Conservation (phyloP, 23 tunicate species). For the Styela plicata region DNA sequence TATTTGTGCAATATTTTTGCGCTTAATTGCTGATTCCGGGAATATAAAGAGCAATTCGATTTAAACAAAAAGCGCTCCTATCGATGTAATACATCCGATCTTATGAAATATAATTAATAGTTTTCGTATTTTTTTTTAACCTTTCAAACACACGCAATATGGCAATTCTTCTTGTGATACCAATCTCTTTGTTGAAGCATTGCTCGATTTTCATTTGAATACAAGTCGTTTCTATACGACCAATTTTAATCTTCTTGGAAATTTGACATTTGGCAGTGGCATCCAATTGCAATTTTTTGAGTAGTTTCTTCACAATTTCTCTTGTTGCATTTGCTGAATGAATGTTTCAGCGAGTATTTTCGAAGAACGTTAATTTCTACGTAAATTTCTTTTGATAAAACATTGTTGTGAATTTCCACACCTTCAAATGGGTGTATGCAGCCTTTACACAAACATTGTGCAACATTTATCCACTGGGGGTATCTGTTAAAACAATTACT, state of each 20-base stretch:
- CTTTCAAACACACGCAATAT: no score
- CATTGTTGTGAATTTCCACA: background rate
- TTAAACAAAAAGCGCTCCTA: no score
- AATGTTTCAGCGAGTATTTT: background rate
- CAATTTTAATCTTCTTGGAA: background rate
- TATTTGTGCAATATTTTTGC: no score
- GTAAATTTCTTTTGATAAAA: slow-evolving; percentile 9
- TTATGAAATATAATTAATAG: no score
- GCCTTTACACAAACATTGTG: slow-evolving; percentile 18
- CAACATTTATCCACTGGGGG: slow-evolving; percentile 14
- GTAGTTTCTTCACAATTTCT: background rate
- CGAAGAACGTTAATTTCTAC: background rate
- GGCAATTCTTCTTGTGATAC: no score
- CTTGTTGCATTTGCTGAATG: background rate
- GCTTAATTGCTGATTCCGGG: no score
- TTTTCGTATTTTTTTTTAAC: no score
- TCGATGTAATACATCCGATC: no score
- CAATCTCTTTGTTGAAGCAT: no score
- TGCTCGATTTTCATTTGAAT: no score
- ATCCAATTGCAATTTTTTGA: slow-evolving; percentile 1
- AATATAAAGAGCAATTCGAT: no score
- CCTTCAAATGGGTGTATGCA: slow-evolving; percentile 14
- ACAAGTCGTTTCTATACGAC: no score
- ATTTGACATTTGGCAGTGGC: background rate
- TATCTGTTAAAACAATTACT: slow-evolving; percentile 12